Base-by-base conservation (phyloP, 2,888 invertebrate species). In the Trileptium ribeirensis region DNA sequence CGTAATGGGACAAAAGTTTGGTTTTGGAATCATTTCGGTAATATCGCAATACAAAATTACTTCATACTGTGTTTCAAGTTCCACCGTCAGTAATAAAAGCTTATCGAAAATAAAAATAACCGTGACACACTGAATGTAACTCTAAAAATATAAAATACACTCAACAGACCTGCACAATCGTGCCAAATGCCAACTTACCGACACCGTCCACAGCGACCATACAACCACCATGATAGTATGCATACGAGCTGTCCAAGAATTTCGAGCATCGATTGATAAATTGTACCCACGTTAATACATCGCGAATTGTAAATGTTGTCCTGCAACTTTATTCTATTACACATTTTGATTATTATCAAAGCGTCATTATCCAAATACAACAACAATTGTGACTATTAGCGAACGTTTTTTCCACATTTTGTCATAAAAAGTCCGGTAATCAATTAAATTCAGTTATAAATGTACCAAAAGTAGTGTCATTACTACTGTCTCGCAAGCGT, bases 181-280 rank as follows among this genome's bases (percentile, higher is more conserved):
- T n/a, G n/a, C n/a, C n/a, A n/a, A n/a, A n/a, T n/a, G n/a, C n/a
- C n/a, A 51, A 51, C 51, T 94, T 93, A 74, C 97, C 96, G 78
- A 97, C 92, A 84, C 95, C 93, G 89, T 98, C 97, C 64, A 97
- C 90, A 86, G 97, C 95, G 0, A 95, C 94, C 84, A 97, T 92
- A 88, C 93, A 94, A 70, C 95, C 94, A 0, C 98, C 98, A 87
- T 97, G 96, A 36, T 95, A 91, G 84, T 94, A 94, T 0, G 95
- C 93, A 51, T 88, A 85, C 36, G 86, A 85, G 15, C 89, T 86
- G 2, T 88, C 86, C 74, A 85, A 83, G 1, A 85, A 81, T 1
- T 83, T 82, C 83, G 89, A 86, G 67, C 92, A 92, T 19, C 89
- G 89, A 88, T 96, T 95, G 82, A 97, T 93, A 88, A 97, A 98